phyloP scores from a whole-genome alignment of 2,888 invertebrate genomes.

The Cataglyphis cursor region DNA sequence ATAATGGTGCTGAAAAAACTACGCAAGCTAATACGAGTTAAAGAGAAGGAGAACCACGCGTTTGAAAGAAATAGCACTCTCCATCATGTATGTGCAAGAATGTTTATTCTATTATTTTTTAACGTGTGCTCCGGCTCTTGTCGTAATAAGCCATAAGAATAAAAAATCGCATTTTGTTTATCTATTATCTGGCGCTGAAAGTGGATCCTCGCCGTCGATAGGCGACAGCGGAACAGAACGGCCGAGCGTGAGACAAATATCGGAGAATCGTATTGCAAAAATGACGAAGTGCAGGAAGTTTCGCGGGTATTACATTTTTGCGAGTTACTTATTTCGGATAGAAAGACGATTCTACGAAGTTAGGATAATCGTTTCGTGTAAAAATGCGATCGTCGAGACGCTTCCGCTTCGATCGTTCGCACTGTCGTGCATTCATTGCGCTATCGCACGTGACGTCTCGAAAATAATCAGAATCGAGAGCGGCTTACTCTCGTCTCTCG shows the following conservation, averaged over 20 bases:
- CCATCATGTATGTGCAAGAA: conserved; percentile 71
- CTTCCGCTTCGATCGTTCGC: conserved; percentile 51
- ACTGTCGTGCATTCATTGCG: conserved; percentile 43
- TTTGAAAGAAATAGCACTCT: conserved; percentile 44
- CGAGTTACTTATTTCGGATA: conserved; percentile 46
- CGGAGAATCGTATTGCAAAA: conserved; percentile 49
- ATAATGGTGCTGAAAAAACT: conserved; percentile 23
- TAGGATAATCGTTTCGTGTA: conserved; percentile 26
- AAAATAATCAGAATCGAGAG: conserved; percentile 54
- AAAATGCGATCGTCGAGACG: conserved; percentile 48
- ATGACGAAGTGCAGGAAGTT: conserved; percentile 37
- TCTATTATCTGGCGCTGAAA: conserved; percentile 64
- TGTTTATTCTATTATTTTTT: conserved; percentile 79
- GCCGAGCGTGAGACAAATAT: conserved; percentile 41
- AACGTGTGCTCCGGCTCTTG: conserved; percentile 65
- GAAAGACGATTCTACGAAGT: conserved; percentile 7
- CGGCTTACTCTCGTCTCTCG: conserved; percentile 54
- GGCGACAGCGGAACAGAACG: conserved; percentile 33
- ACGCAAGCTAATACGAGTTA: conserved; percentile 33
- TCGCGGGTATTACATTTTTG: conserved; percentile 42
- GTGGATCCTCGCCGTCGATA: conserved; percentile 50
- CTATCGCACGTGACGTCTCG: conserved; percentile 45
- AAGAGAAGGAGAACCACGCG: conserved; percentile 11
- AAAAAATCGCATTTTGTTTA: conserved; percentile 61
- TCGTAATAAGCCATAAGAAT: conserved; percentile 7